Percentiles rank a stretch among this genome's conserved stretches.
These are phyloP conservation scores for Syrphus vitripennis DNA, from an alignment of 2,888 invertebrate genomes.

Conservation along the genomic window DNA sequence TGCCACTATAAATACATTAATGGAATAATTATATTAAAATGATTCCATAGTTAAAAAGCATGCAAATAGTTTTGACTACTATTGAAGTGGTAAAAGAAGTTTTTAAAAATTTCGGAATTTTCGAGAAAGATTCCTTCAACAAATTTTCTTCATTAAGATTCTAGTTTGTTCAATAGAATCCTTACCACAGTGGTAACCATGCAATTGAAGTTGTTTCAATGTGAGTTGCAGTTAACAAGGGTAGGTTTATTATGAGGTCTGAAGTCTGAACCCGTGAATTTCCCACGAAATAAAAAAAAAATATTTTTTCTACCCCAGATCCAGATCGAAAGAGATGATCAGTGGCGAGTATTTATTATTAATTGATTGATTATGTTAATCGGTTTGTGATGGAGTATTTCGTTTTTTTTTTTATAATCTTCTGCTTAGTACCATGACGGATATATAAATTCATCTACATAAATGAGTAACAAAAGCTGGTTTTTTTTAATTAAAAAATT, in stretches of 20 bases:
- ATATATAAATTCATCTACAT: too few relatives aligned
- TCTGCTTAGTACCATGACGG: conserved; percentile 42
- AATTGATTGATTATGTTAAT: conserved; percentile 71
- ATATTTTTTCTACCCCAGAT: conserved; percentile 19
- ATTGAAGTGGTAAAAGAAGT: too few relatives aligned
- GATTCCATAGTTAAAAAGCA: background rate
- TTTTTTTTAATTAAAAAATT: conserved; percentile 51
- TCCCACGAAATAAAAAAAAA: conserved; percentile 47
- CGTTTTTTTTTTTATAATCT: background rate
- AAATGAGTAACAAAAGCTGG: conserved; percentile 21
- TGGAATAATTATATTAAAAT: background rate
- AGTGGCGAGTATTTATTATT: conserved; percentile 67
- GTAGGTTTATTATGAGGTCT: background rate
- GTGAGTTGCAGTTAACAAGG: background rate
- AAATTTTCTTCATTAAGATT: too few relatives aligned
- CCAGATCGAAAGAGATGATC: conserved; percentile 53
- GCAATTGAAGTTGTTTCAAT: background rate
- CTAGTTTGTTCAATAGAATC: background rate
- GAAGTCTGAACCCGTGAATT: conserved; percentile 26
- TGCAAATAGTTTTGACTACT: too few relatives aligned
- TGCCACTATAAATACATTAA: background rate
- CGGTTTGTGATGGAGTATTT: conserved; percentile 64
- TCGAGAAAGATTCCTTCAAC: too few relatives aligned
- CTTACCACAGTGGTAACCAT: background rate
- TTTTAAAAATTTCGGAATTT: too few relatives aligned